Evolutionary conservation across 2,797 vertebrate genomes (phyloP), one percentile per base, ranked within the genome.

Genomic region (Fistularia tabacaria): DNA sequence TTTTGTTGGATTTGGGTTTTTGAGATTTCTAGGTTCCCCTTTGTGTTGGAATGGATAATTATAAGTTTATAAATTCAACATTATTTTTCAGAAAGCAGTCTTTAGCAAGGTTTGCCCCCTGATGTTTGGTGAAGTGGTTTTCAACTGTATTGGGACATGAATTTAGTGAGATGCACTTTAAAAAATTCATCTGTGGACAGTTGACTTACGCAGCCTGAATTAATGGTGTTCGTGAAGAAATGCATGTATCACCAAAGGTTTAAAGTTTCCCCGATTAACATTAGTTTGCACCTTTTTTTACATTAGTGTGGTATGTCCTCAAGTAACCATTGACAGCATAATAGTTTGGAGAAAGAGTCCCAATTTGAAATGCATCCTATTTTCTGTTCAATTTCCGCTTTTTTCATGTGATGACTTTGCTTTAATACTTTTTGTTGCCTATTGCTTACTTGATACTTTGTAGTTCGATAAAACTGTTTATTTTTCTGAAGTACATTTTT

Each of bases 371-470:
- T 49, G 10, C 45, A 46, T 64, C 74, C 49, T 37, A 67, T 74
- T 79, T 79, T 66, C 39, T 66, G 37, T 70, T 66, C 46, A 54
- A 62, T 80, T 79, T 76, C 58, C 52, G 61, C 14, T 41, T 71
- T 69, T 80, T n/a, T n/a, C n/a, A n/a, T n/a, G n/a, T n/a, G n/a
- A n/a, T n/a, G n/a, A n/a, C n/a, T n/a, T 66, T 62, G 60, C 64
- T 59, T 10, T 8, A 8, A 66, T 69, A 49, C 44, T 53, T 59
- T 69, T 2, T 25, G 25, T 25, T 25, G 25, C 25, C 25, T 25
- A 25, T 25, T 25, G 25, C 25, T 25, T 25, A 25, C 25, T 25
- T 25, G 25, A 25, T 25, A 25, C 25, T 25, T 25, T 25, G 25
- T 25, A 25, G 25, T 5, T 25, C 25, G 25, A 25, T 25, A 25